A percentile compares a stretch with the other conserved stretches of the same genome.
phyloP scores from a whole-genome alignment of 2,113 vertebrate genomes.

The Eurypyga helias region DNA sequence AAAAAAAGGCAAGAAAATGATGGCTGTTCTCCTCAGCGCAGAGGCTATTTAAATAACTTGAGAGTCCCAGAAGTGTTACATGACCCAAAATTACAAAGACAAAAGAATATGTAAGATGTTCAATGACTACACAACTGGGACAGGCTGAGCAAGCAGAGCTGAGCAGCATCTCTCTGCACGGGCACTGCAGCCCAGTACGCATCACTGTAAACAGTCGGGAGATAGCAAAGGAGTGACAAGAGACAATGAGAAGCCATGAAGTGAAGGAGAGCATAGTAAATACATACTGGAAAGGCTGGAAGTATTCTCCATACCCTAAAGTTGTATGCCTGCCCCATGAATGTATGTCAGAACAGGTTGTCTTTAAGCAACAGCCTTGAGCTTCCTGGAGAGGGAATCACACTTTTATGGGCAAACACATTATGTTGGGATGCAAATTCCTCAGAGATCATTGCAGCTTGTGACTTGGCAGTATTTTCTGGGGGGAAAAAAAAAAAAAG shows the following conservation, averaged over 20 bases:
- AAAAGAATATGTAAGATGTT: neutral
- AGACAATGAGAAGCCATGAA: neutral
- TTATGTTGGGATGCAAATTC: neutral
- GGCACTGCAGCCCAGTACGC: neutral
- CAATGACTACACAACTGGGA: neutral
- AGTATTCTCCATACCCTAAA: neutral
- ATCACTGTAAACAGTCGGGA: neutral
- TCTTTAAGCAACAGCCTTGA: neutral
- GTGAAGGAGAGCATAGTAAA: neutral
- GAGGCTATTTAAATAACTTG: constrained; percentile 1
- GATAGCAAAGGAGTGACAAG: neutral
- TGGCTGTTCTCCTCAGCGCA: neutral
- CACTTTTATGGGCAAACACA: neutral
- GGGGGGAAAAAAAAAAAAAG: neutral
- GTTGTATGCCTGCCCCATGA: fast-evolving
- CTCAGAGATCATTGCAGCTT: neutral
- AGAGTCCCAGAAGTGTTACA: neutral
- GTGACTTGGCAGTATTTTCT: neutral
- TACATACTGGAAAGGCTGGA: neutral
- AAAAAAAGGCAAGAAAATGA: neutral
- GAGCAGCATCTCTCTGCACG: neutral
- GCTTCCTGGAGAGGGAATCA: neutral
- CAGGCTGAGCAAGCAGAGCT: neutral
- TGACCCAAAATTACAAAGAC: constrained; percentile 15
- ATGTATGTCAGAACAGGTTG: neutral